phyloP scores from a whole-genome alignment of 2,113 vertebrate species.

The Glaucidium brasilianum region DNA sequence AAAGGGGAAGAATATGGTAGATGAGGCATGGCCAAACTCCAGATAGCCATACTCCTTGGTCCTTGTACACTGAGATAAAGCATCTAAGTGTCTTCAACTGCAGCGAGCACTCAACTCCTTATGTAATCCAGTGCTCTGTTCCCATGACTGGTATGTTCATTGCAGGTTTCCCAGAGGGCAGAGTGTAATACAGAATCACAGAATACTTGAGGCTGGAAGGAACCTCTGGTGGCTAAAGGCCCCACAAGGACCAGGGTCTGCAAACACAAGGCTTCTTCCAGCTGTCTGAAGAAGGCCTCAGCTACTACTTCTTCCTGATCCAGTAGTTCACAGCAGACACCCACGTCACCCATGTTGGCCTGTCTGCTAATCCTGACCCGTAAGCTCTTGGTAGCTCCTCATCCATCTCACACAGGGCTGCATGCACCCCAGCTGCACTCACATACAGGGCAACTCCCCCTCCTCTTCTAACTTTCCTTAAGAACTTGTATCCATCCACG shows the following conservation, averaged over 20 bases:
- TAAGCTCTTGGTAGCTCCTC: background rate
- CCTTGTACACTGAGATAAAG: background rate
- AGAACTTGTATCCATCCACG: background rate
- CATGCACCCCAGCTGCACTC: background rate
- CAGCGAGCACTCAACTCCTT: background rate
- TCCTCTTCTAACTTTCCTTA: background rate
- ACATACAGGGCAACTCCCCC: background rate
- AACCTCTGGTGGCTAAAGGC: background rate
- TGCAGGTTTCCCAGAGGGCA: background rate
- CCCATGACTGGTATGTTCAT: background rate
- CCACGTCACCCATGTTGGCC: fast-evolving
- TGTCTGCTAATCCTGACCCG: background rate
- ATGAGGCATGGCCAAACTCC: background rate
- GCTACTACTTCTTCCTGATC: background rate
- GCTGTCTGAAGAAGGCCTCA: background rate
- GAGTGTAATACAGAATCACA: background rate
- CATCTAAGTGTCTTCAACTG: background rate
- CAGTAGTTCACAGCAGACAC: background rate
- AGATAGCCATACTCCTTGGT: background rate
- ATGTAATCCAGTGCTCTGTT: background rate
- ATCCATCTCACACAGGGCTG: background rate
- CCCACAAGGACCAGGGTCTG: background rate
- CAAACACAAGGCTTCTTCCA: background rate
- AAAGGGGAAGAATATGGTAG: background rate
- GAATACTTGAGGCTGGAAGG: background rate